Evolutionary conservation across 2,797 vertebrate genomes (phyloP).

Genomic region (Etheostoma perlongum): DNA sequence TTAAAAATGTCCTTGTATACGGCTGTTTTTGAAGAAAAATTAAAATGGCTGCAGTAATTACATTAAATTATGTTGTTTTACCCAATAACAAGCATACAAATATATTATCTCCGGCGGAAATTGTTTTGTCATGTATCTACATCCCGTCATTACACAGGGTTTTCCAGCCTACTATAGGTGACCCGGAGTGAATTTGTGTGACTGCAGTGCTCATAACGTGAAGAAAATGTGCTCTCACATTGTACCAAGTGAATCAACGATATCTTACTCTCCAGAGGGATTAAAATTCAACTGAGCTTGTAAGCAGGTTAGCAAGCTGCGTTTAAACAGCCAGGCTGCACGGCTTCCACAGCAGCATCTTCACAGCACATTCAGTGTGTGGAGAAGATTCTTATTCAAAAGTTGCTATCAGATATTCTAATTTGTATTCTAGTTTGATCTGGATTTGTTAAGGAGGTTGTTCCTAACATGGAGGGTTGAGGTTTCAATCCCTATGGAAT

Average conservation of each 20-base stretch:
- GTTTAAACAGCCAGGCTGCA: slow-evolving; percentile 16
- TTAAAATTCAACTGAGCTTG: slow-evolving; percentile 40
- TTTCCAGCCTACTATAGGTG: background rate
- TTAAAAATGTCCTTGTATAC: slow-evolving; percentile 19
- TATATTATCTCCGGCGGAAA: background rate
- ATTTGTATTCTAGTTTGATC: slow-evolving; percentile 21
- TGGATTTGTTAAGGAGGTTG: slow-evolving; percentile 9
- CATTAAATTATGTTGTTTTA: slow-evolving; percentile 23
- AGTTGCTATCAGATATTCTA: background rate
- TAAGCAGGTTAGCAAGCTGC: slow-evolving; percentile 61
- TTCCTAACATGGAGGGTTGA: background rate
- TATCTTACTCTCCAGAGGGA: slow-evolving; percentile 39
- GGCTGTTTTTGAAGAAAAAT: slow-evolving; percentile 13
- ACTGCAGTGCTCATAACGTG: slow-evolving; percentile 15
- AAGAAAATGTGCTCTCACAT: slow-evolving; percentile 15
- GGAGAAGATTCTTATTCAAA: slow-evolving; percentile 21
- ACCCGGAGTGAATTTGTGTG: background rate
- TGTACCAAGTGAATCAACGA: slow-evolving; percentile 37
- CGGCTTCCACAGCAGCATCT: slow-evolving; percentile 28
- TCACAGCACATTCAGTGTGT: slow-evolving; percentile 5
- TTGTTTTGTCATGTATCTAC: background rate
- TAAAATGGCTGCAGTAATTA: slow-evolving; percentile 21
- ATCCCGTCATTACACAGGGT: background rate
- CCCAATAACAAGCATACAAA: slow-evolving; percentile 20
- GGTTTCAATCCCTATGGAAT: background rate